Evolutionary conservation across 2,113 vertebrate species (phyloP).

Genomic region (Colistium nudipinnis): DNA sequence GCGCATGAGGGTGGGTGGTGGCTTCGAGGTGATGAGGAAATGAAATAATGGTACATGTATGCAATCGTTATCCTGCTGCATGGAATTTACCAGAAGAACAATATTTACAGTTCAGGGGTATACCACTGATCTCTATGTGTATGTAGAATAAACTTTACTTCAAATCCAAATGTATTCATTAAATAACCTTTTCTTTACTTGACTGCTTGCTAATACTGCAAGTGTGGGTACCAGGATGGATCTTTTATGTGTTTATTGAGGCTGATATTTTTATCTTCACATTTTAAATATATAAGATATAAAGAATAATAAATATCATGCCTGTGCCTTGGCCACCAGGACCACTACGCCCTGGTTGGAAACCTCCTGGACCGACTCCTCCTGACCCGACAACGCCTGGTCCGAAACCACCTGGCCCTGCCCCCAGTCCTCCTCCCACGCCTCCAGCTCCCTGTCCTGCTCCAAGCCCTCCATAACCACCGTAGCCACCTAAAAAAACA

Average conservation of each 20-base stretch:
- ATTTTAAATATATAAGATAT: not conserved
- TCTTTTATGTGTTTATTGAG: too few species aligned
- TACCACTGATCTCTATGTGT: conserved; percentile 3
- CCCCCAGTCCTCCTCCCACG: conserved; percentile 39
- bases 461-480: conserved; percentile 45
- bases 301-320: not conserved
- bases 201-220: too few species aligned
- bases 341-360: conserved; percentile 34
- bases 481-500: conserved; percentile 42
- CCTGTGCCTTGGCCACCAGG: conserved; percentile 43
- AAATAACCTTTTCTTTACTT: too few species aligned
- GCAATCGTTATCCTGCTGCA: conserved; percentile 32
- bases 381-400: conserved; percentile 45
- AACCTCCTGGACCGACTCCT: conserved; percentile 52
- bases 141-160: too few species aligned
- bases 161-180: too few species aligned
- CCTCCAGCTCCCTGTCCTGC: conserved; percentile 43
- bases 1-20: conserved; percentile 10
- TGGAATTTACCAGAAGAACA: conserved; percentile 41
- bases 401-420: conserved; percentile 51
- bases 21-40: conserved; percentile 54
- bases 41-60: conserved; percentile 60
- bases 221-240: too few species aligned
- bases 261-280: not conserved
- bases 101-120: conserved; percentile 43